Evolutionary conservation across 2,113 vertebrate species (phyloP).

Genomic region (Calidris pugnax): DNA sequence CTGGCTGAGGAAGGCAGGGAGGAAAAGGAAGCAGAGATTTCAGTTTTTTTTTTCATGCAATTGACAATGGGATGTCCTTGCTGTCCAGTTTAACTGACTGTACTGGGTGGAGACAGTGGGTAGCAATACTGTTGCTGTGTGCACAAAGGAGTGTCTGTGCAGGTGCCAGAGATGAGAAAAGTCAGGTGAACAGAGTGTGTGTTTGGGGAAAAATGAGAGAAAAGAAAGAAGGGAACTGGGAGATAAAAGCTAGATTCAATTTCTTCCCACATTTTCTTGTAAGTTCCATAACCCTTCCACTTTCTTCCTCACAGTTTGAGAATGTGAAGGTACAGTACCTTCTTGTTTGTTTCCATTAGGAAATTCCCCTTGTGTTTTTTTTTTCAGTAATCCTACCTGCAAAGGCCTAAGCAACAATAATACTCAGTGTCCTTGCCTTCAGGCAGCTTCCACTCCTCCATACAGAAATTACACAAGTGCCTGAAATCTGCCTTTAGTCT

Average conservation of each 20-base stretch:
- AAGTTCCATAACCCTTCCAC: background rate
- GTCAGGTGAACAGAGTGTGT: background rate
- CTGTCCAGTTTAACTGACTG: fast-evolving
- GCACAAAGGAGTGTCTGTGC: background rate
- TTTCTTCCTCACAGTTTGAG: background rate
- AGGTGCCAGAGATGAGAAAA: background rate
- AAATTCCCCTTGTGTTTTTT: background rate
- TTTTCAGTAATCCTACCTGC: background rate
- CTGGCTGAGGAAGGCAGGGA: background rate
- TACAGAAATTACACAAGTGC: background rate
- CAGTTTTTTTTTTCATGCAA: background rate
- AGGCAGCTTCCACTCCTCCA: background rate
- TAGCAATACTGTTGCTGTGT: background rate
- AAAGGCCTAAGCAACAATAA: background rate
- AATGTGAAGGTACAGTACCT: background rate
- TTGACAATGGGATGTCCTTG: fast-evolving
- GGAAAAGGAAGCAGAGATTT: background rate
- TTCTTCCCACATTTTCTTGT: background rate
- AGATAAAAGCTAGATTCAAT: background rate
- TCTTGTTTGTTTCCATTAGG: background rate
- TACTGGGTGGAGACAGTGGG: fast-evolving
- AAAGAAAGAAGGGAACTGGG: background rate
- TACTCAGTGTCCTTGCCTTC: background rate
- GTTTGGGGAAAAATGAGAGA: background rate
- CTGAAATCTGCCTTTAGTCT: background rate